Evolutionary conservation across 1,140 invertebrate species (phyloP).

Genomic region (Nasonia giraulti): DNA sequence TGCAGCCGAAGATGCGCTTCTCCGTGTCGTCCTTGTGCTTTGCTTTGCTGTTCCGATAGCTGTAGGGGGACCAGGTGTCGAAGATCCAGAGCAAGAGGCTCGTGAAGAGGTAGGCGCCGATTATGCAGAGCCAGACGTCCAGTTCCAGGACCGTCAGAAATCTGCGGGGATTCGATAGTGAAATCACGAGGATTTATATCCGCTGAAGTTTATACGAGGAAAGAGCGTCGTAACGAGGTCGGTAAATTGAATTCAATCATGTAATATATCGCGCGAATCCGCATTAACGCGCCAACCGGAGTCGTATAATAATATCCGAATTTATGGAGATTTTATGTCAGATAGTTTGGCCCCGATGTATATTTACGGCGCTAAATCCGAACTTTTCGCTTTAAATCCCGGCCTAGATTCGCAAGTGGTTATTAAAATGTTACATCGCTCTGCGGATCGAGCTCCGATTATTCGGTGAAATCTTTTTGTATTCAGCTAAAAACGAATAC

Average conservation of each 20-base stretch:
- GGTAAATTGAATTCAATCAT: too few species aligned
- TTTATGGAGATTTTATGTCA: slow-evolving; percentile 29
- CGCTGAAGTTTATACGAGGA: too few species aligned
- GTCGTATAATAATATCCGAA: slow-evolving; percentile 2
- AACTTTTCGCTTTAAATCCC: not conserved
- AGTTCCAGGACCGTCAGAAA: slow-evolving; percentile 95
- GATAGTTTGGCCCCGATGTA: not conserved
- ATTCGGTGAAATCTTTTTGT: too few species aligned
- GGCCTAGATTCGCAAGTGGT: slow-evolving; percentile 1
- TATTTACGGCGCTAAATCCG: slow-evolving; percentile 24
- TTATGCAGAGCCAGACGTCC: slow-evolving; percentile 96
- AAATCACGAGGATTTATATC: not conserved
- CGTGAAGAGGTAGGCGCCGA: slow-evolving; percentile 95
- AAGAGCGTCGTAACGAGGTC: too few species aligned
- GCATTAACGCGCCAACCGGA: not conserved
- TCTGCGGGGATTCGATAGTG: slow-evolving; percentile 1
- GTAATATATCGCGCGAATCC: not conserved
- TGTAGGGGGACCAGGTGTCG: slow-evolving; percentile 96
- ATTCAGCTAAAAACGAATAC: too few species aligned
- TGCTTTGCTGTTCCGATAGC: slow-evolving; percentile 82
- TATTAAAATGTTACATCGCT: slow-evolving; percentile 6
- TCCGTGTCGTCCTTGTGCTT: slow-evolving; percentile 95
- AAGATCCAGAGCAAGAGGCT: slow-evolving; percentile 96
- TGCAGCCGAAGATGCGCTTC: slow-evolving; percentile 94
- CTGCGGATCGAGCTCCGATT: too few species aligned